Evolutionary conservation across 2,888 invertebrate species (phyloP), one percentile per base, ranked within the genome.

Genomic region (Embidobia sp.): DNA sequence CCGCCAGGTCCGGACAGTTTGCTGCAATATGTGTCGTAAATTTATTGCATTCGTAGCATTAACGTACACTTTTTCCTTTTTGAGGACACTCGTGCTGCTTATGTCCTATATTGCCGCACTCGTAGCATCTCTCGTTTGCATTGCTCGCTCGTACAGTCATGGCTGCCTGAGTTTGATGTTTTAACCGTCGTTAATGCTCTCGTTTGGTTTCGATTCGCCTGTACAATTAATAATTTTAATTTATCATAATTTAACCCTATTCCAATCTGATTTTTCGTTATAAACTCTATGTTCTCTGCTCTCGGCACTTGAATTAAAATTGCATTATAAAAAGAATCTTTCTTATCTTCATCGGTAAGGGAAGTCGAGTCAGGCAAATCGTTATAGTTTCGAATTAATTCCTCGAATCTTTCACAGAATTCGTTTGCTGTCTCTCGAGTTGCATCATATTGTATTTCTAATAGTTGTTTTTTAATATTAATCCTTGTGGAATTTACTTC

Each of bases 21-120:
- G 22, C 22, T 22, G n/a, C 13, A 4, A 33, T 63, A 15, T 63
- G 63, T 3, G 3, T 27, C 8, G 49, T 29, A 51, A 63, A 63
- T 29, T 26, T n/a, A n/a, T 37, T 22, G 29, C 49, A 63, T 7
- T 48, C 49, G 37, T 63, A 40, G 19, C 61, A 67, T 29, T 77
- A 61, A 6, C 18, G 10, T 7, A 63, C 7, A 6, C 66, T 61
- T 22, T 29, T 6, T 7, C 66, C 55, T 35, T 77, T 59, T 6
- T 8, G 29, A 0, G 78, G 74, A 67, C 77, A 78, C 35, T 67
- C 67, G 29, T 42, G 46, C n/a, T 26, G 18, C 48, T 69, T 66
- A 61, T 74, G 79, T 33, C 72, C 77, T 22, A 49, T 61, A 15
- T 53, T 67, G 6, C 55, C 75, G 51, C 75, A 78, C 33, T 72